Evolutionary conservation across 2,113 vertebrate genomes (phyloP).

Genomic region (Cavia aperea): DNA sequence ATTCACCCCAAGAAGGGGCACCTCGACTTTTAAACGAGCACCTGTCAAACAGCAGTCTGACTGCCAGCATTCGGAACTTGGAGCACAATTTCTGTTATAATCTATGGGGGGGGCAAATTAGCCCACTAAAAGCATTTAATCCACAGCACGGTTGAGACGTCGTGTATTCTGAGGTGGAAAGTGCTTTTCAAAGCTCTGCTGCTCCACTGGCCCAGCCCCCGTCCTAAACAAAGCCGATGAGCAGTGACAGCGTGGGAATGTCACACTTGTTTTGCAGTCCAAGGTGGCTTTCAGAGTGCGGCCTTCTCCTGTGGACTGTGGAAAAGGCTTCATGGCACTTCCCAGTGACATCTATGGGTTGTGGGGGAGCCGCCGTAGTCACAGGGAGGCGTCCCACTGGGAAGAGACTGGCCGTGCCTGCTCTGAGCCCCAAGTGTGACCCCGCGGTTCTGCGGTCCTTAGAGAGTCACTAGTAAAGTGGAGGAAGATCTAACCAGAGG

Average conservation of each 20-base stretch:
- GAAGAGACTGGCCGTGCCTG: background rate
- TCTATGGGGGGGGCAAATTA: fast-evolving
- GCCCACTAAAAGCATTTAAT: background rate
- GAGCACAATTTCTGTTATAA: background rate
- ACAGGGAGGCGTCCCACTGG: fast-evolving
- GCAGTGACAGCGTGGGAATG: fast-evolving
- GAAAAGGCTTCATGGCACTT: background rate
- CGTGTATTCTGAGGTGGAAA: background rate
- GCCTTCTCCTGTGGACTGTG: background rate
- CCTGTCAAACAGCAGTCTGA: background rate
- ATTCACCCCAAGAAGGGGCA: background rate
- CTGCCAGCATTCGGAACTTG: background rate
- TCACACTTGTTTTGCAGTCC: background rate
- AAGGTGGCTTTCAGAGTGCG: background rate
- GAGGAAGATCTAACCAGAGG: background rate
- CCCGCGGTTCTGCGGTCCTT: background rate
- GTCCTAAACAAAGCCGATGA: background rate
- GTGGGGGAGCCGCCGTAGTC: background rate
- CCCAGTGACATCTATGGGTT: fast-evolving
- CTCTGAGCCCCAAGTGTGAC: background rate
- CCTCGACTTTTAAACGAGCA: fast-evolving
- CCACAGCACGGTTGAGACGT: background rate
- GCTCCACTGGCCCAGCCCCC: background rate
- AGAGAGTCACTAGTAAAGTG: background rate
- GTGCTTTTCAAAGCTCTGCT: too few species aligned